Conservation (phyloP, 2,888 invertebrate genomes). For the Erebia ligea region DNA sequence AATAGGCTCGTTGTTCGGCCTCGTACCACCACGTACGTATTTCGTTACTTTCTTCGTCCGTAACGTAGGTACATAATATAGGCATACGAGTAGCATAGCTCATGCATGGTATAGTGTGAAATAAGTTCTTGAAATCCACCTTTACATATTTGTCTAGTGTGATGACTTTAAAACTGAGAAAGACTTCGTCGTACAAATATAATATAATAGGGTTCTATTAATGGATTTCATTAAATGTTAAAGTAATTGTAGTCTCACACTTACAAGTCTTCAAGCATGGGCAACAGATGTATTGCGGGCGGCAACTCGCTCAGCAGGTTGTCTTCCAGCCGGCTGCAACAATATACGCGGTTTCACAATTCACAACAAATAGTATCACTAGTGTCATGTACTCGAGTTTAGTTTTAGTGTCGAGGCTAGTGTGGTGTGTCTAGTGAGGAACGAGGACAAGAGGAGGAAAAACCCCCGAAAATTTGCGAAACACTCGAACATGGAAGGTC, state of each 20-base stretch:
- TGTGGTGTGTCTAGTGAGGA: neutral
- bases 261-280: slow-evolving; percentile 93
- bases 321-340: slow-evolving; percentile 70
- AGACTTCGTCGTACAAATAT: too few species aligned
- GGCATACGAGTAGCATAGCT: too few species aligned
- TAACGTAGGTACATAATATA: too few species aligned
- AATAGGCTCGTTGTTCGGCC: too few species aligned
- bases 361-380: neutral
- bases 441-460: slow-evolving; percentile 7
- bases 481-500: slow-evolving; percentile 8
- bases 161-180: too few species aligned
- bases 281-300: slow-evolving; percentile 87
- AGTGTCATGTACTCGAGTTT: neutral
- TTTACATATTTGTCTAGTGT: too few species aligned
- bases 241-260: slow-evolving; percentile 60
- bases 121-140: too few species aligned
- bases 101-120: too few species aligned
- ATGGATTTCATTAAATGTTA: neutral
- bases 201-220: too few species aligned
- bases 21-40: too few species aligned
- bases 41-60: too few species aligned
- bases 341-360: neutral
- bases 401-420: neutral
- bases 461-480: slow-evolving; percentile 15
- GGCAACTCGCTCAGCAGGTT: slow-evolving; percentile 87